Evolutionary conservation across 2,797 vertebrate genomes (phyloP).

Genomic region (Cetoscarus ocellatus): DNA sequence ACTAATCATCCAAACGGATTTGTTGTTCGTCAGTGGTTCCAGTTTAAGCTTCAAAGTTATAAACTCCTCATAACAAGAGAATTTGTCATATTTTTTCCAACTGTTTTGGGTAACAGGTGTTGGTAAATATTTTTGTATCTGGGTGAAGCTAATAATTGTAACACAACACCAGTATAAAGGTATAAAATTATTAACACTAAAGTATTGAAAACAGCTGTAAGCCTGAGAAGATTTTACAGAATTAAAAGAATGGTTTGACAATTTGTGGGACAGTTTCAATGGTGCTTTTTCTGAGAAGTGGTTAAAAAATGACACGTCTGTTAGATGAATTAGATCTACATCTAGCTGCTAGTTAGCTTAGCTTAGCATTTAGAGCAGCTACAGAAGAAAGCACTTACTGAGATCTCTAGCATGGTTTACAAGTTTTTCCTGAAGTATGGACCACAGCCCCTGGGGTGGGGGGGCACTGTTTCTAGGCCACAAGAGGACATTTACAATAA

Average conservation of each 20-base stretch:
- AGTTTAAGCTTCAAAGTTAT: conserved; percentile 18
- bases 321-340: neutral
- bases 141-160: conserved; percentile 39
- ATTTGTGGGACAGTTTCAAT: neutral
- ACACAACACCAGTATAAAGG: conserved; percentile 29
- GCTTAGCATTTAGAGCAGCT: neutral
- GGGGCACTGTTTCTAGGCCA: no score
- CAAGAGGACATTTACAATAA: no score
- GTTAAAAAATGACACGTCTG: neutral
- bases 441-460: no score
- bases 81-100: conserved; percentile 48
- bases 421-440: no score
- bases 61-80: conserved; percentile 18
- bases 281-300: neutral
- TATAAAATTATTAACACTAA: conserved; percentile 58
- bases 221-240: conserved; percentile 41
- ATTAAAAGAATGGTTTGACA: conserved; percentile 10
- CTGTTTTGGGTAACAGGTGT: conserved; percentile 65
- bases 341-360: neutral
- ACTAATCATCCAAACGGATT: conserved; percentile 17
- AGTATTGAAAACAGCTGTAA: conserved; percentile 46
- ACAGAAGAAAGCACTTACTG: neutral
- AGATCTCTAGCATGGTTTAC: no score
- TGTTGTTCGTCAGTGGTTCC: conserved; percentile 23
- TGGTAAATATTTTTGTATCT: conserved; percentile 49